phyloP scores from a whole-genome alignment of 2,888 invertebrate genomes.

The Pogonocherus hispidulus region DNA sequence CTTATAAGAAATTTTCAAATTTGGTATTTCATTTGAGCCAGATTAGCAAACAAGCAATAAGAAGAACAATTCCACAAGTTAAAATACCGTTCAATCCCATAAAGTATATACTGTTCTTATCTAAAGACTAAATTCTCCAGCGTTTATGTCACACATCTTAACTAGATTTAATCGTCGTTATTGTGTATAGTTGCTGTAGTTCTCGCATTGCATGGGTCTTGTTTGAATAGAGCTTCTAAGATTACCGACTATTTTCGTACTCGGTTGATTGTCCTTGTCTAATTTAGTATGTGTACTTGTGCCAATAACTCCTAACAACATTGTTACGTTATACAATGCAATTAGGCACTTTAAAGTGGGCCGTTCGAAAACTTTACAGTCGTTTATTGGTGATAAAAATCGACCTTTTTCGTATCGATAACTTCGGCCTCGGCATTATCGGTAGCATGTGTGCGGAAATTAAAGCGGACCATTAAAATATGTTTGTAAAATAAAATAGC shows the following conservation, averaged over 20 bases:
- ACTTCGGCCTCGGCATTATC: neutral
- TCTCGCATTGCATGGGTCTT: constrained; percentile 16
- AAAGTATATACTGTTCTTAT: too few species aligned
- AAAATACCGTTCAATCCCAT: too few species aligned
- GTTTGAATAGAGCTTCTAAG: constrained; percentile 39
- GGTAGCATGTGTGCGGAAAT: constrained; percentile 12
- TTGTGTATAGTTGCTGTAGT: neutral
- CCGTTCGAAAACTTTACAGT: constrained; percentile 7
- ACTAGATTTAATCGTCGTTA: constrained; percentile 22
- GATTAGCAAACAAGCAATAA: too few species aligned
- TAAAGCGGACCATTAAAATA: constrained; percentile 3
- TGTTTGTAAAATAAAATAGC: neutral
- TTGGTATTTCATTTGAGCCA: too few species aligned
- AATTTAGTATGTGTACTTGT: constrained; percentile 45
- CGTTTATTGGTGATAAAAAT: constrained; percentile 14
- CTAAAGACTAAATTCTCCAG: neutral
- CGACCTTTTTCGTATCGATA: neutral
- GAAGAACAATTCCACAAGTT: too few species aligned
- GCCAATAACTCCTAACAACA: constrained; percentile 44
- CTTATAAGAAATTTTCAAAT: too few species aligned
- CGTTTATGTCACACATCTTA: constrained; percentile 3
- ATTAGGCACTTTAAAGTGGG: constrained; percentile 16
- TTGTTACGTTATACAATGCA: constrained; percentile 33
- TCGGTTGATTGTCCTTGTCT: constrained; percentile 51
- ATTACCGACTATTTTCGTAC: constrained; percentile 45